Conservation (phyloP, 1,140 invertebrate species). For the Eupeodes corollae region DNA sequence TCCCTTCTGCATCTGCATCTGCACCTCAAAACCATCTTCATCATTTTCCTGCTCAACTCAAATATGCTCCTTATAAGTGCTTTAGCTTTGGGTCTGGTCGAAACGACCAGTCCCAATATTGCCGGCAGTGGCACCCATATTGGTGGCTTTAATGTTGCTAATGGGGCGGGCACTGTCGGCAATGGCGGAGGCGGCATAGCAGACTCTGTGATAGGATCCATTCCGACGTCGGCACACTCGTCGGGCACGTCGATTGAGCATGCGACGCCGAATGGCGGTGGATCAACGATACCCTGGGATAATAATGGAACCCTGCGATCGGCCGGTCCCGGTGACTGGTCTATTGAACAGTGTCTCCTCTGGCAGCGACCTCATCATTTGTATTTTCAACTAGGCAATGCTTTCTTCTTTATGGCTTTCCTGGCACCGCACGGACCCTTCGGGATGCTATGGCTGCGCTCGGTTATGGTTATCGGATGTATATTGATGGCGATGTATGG, state of each 20-base stretch:
- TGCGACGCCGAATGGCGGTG: constrained; percentile 14
- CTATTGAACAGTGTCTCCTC: constrained; percentile 44
- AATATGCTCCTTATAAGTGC: constrained; percentile 18
- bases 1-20: too few relatives aligned
- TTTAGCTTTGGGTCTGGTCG: constrained; percentile 14
- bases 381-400: constrained; percentile 74
- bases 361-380: constrained; percentile 55
- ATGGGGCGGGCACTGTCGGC: not conserved
- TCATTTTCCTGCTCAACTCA: too few relatives aligned
- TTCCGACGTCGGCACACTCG: not conserved
- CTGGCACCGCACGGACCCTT: constrained; percentile 66
- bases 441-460: constrained; percentile 66
- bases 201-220: constrained; percentile 7
- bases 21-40: too few relatives aligned
- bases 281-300: constrained; percentile 27
- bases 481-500: constrained; percentile 70
- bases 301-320: constrained; percentile 35
- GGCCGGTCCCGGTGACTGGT: constrained; percentile 33
- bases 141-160: constrained; percentile 1
- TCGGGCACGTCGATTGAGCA: constrained; percentile 5
- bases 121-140: constrained; percentile 4
- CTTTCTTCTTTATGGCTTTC: constrained; percentile 68
- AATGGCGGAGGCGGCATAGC: not conserved
- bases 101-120: constrained; percentile 6
- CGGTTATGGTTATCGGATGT: constrained; percentile 63